phyloP scores from a whole-genome alignment of 2,888 invertebrate species.

The Watsonalla binaria region DNA sequence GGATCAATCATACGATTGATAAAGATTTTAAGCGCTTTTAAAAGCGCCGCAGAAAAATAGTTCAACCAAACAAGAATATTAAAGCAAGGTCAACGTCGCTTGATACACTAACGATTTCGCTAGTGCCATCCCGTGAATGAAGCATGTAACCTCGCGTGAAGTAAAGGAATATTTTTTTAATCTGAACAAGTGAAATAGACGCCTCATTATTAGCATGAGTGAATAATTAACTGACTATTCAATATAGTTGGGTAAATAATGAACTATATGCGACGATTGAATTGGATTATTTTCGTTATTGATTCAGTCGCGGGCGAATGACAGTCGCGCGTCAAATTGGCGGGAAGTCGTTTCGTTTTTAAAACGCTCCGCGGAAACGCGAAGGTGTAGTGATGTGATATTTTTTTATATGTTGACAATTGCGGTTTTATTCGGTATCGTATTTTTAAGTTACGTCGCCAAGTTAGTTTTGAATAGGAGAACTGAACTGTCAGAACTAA shows the following conservation, averaged over 20 bases:
- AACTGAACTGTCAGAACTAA: conserved; percentile 17
- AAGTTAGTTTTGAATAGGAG: conserved; percentile 28
- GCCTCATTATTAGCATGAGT: conserved; percentile 4
- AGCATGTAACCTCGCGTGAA: conserved; percentile 23
- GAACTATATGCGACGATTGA: conserved; percentile 12
- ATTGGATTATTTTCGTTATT: conserved; percentile 11
- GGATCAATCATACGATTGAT: conserved; percentile 8
- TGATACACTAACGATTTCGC: conserved; percentile 6
- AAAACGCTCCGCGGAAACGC: conserved; percentile 28
- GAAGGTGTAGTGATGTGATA: conserved; percentile 61
- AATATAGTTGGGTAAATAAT: conserved; percentile 4
- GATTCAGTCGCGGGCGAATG: conserved; percentile 31
- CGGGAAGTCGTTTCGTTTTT: conserved; percentile 49
- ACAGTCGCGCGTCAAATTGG: conserved; percentile 50
- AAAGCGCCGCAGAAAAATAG: conserved; percentile 2
- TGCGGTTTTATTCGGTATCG: conserved; percentile 40
- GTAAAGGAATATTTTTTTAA: conserved; percentile 10
- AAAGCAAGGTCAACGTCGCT: conserved; percentile 20
- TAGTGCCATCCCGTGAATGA: conserved; percentile 14
- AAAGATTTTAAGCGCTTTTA: conserved; percentile 4
- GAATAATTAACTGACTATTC: conserved; percentile 8
- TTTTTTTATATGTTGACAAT: conserved; percentile 56
- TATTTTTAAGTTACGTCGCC: conserved; percentile 44
- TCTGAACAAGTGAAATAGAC: conserved; percentile 17
- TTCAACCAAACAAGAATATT: conserved; percentile 6